Evolutionary conservation across 1,140 invertebrate species (phyloP), one percentile per base, ranked within the genome.

Genomic region (Sinella curviseta): DNA sequence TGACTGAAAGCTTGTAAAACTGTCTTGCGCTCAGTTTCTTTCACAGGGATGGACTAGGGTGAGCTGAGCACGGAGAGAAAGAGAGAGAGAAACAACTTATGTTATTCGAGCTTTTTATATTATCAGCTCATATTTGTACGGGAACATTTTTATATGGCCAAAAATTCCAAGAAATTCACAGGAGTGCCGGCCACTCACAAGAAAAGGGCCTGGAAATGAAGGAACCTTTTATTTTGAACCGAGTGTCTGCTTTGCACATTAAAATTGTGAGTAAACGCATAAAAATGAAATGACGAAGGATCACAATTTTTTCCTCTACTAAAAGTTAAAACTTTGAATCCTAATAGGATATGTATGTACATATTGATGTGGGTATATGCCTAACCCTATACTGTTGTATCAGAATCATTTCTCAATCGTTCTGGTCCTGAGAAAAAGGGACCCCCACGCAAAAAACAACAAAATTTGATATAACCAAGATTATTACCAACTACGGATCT

Each of bases 1-100:
- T 83, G 82, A 83, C 77, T 83, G 82, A 83, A 83, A 76, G 77
- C 82, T 83, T 83, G 80, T 83, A 83, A 83, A 83, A 83, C 73
- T 80, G 82, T 83, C 82, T 80, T 57, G 67, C 77, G 76, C 79
- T 77, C 77, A 48, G 39, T 48, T 48, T 81, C 65, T 81, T 81
- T 83, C 78, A 81, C 81, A 79, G 60, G 35, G 34, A 70, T 70
- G 14, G 31, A 70, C 8, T 26, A 65, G 26, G 26, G 57, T 65
- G 26, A 65, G 57, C 39, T 20, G 39, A 48, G 39, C 8, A n/a
- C n/a, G n/a, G n/a, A n/a, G n/a, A n/a, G n/a, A n/a, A n/a, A n/a
- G n/a, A 12, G 57, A 65, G 31, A 76, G 33, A 34, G 73, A 76
- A 73, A 74, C 65, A 48, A 20, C 39, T 12, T 48, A 8, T 48